Evolutionary conservation across 2,797 vertebrate species (phyloP), one percentile per base, ranked within the genome.

Genomic region (Chiroxiphia lanceolata): DNA sequence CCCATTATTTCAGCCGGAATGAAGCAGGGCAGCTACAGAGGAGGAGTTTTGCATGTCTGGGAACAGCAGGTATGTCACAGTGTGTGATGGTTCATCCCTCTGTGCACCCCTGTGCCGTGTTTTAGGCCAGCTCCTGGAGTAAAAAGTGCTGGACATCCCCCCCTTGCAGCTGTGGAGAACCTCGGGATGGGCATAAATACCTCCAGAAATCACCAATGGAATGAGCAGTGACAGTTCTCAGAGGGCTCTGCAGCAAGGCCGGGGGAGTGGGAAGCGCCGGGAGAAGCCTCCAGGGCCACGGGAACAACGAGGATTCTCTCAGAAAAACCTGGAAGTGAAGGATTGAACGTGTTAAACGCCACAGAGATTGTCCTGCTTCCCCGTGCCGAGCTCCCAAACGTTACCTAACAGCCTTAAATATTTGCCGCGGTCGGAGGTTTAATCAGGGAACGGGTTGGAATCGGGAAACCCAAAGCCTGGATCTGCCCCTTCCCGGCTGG

Each of bases 141-240:
- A 19, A 9, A 15, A 22, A 47, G 36, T 5, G 12, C 78, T 14
- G 22, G 14, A 3, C 27, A 20, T 15, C 69, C 68, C 40, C 1
- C 5, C n/a, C 1, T 13, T 7, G 48, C 21, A 13, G 83, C 6
- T 20, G 2, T 0, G 6, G 65, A 1, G 17, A 26, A 25, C 0
- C 1, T 22, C 2, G 1, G 77, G n/a, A 17, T 0, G 10, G 33
- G 59, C 25, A 0, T 0, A 6, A 42, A 72, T 15, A 20, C 51
- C n/a, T 51, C 27, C 53, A 2, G 56, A 47, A 42, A 14, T 54
- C 79, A 13, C 79, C 4, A 5, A 1, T 1, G 57, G 18, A 4
- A 38, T 0, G 48, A 48, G 15, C 2, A 1, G 1, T 16, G 5
- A 0, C 25, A 0, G 5, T 23, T 44, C 42, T 38, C 33, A 36